Conservation (phyloP, 1,140 invertebrate species). For the Drosophila parvula region DNA sequence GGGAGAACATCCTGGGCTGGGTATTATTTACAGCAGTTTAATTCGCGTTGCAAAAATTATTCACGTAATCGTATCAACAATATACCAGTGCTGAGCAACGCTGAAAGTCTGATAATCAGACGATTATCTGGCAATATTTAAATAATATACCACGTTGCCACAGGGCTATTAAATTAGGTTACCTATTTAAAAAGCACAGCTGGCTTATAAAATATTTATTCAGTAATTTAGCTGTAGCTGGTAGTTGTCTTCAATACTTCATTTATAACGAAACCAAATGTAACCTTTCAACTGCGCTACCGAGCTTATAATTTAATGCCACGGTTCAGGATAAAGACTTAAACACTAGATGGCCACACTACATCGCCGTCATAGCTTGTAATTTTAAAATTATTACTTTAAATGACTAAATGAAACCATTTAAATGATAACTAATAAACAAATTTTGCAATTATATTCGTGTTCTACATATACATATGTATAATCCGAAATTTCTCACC, state of each 20-base stretch:
- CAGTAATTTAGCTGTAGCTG: background rate
- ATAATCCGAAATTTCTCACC: background rate
- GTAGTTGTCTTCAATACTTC: background rate
- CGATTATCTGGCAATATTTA: slow-evolving; percentile 1
- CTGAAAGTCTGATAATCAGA: background rate
- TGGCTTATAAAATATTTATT: background rate
- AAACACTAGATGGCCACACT: background rate
- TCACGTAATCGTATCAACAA: slow-evolving; percentile 77
- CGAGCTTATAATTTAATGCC: background rate
- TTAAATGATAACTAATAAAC: too few relatives aligned
- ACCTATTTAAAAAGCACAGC: background rate
- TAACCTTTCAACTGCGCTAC: too few relatives aligned
- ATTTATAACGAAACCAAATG: background rate
- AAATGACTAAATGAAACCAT: background rate
- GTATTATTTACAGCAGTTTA: slow-evolving; percentile 10
- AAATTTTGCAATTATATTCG: background rate
- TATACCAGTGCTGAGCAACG: slow-evolving; percentile 12
- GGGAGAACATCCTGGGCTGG: slow-evolving; percentile 77
- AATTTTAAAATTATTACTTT: background rate
- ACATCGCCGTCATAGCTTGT: background rate
- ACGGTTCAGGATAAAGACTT: too few relatives aligned
- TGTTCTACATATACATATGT: too few relatives aligned
- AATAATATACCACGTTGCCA: background rate
- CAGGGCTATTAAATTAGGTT: background rate
- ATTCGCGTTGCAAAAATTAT: slow-evolving; percentile 52